Base-by-base conservation (phyloP, 2,888 invertebrate species). In the Acleris sparsana region DNA sequence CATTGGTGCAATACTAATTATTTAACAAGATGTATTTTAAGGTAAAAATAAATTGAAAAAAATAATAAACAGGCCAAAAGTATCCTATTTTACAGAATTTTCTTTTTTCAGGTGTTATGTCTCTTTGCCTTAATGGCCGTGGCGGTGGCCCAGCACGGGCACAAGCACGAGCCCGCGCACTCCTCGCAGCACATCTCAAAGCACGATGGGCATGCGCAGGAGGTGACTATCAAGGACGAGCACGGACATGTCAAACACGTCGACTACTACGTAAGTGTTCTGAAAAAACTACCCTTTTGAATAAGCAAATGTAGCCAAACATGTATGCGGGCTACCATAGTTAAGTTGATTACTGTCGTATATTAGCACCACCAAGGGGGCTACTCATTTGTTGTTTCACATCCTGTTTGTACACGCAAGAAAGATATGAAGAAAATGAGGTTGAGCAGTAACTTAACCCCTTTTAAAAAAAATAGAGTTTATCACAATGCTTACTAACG, bases 121-220 rank as follows among this genome's bases (percentile, higher is more conserved):
- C 60, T 89, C 1, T 75, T 80, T 22, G 82, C 80, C 18, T 62
- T 85, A 4, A 72, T 80, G 18, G 81, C 80, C 22, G 79, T 78
- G 4, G 80, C 70, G 13, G 73, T 77, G 22, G 84, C 83, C 2
- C 75, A 80, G 56, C 74, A 87, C 80, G 76, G 84, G 76, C 70
- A 77, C 78, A 71, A 82, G 71, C 75, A 94, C 81, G 73, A 83
- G 76, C 70, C 86, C 82, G 83, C 83, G 0, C 84, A 77, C 73
- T 89, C 89, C 17, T 87, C 88, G 7, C 87, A 88, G 71, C 85
- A 82, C 72, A 84, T 89, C 82, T 73, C 84, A 56, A 76, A 88
- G 58, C 75, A 89, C 73, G 79, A 78, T 64, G 89, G 83, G 22
- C 89, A 78, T 52, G 87, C 78, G 11, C 82, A 87, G 43, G 74